Evolutionary conservation across 2,113 vertebrate genomes (phyloP).

Genomic region (Ornithorhynchus anatinus): DNA sequence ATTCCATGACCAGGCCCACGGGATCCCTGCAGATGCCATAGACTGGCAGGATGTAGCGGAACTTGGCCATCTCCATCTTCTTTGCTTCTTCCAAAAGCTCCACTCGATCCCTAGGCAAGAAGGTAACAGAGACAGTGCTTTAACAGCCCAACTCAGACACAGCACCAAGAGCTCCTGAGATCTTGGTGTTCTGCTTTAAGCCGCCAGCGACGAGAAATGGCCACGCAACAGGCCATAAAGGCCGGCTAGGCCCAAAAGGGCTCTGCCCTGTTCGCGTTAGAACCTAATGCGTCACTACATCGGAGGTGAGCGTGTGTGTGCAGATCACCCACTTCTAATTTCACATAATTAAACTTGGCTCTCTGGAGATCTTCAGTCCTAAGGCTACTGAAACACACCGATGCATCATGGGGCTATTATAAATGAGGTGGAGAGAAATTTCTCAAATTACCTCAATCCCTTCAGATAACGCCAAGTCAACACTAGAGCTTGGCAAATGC

Average conservation of each 20-base stretch:
- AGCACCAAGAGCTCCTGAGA: too few relatives aligned
- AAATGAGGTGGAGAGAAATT: too few relatives aligned
- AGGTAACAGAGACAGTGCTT: neutral
- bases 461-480: accelerated
- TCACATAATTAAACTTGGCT: neutral
- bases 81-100: constrained; percentile 93
- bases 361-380: neutral
- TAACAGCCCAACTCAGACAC: accelerated
- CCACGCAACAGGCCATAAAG: too few relatives aligned
- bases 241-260: too few relatives aligned
- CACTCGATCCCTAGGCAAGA: constrained; percentile 80
- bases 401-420: accelerated
- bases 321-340: neutral
- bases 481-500: too few relatives aligned
- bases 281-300: too few relatives aligned
- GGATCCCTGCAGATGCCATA: constrained; percentile 94
- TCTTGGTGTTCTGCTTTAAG: too few relatives aligned
- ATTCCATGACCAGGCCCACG: constrained; percentile 95
- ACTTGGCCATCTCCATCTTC: constrained; percentile 98
- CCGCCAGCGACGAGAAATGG: too few relatives aligned
- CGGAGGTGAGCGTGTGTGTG: too few relatives aligned
- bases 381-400: neutral
- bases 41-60: constrained; percentile 92
- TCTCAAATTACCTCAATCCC: neutral
- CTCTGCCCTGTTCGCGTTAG: too few relatives aligned